Base-by-base conservation (phyloP, 2,113 vertebrate species). In the Cyprichromis sp. region DNA sequence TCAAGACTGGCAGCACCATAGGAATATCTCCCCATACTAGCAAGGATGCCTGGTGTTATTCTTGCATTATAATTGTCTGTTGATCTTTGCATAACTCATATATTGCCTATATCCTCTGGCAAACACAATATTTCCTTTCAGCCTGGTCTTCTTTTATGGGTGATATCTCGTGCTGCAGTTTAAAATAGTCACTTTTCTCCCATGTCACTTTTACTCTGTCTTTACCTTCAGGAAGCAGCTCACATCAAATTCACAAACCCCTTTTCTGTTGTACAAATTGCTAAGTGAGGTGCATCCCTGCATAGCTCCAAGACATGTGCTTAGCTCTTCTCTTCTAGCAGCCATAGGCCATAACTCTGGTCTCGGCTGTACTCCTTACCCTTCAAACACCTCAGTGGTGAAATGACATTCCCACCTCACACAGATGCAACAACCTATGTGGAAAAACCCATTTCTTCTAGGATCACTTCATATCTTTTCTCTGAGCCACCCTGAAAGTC, bases 391-490 rank as follows among this genome's bases (percentile, higher is more conserved):
- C 71, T 88, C 29, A 8, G 55, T 76, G 80, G 66, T 88, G 86
- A 92, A 92, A 92, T 91, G 87, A 89, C 86, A 92, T 91, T 87
- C 81, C 82, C 55, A 53, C 82, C 89, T 89, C 85, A 78, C 76
- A 47, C 89, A 90, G 80, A 89, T 68, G 89, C 83, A 80, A 85
- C 90, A 86, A 82, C 19, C 78, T 38, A 79, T 86, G 91, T 88
- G 91, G 91, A 93, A 42, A 94, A 95, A 89, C 66, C 90, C 2
- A 93, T 93, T 95, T 95, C 80, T 89, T 91, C 71, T 57, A 54
- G 84, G 63, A 89, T 89, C 86, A 87, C 85, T 86, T 87, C 71
- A 91, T 59, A 88, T 57, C 71, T 85, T 85, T 47, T 84, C 81
- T 87, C 45, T 21, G 71, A 88, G 79, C 78, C 63, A 57, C 40